Evolutionary conservation across 2,113 vertebrate species (phyloP), one percentile per base, ranked within the genome.

Genomic region (Rhinogobius similis): DNA sequence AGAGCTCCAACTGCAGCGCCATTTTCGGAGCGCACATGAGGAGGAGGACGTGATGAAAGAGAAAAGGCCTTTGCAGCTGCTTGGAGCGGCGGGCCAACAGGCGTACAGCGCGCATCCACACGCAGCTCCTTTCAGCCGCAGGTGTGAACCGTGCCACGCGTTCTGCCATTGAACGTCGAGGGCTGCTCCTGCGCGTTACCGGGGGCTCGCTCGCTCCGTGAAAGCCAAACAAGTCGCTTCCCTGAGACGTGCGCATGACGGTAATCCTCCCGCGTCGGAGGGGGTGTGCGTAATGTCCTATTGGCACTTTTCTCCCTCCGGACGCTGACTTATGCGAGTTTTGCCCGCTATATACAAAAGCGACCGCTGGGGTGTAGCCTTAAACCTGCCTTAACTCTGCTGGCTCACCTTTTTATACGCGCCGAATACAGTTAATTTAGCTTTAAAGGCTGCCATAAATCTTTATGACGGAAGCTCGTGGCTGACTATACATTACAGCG

Each of bases 81-180:
- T 95, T 95, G 94, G 94, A 95, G 94, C 91, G 89, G 92, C 92
- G 92, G 95, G 94, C 95, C 96, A 98, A 97, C 96, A 97, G 96
- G 96, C 95, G 97, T 96, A n/a, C n/a, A 95, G 97, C 95, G 94
- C 92, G 89, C 93, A 90, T 92, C 95, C 94, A 98, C 96, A 95
- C 94, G 93, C 92, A 87, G 91, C 90, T 92, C 92, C 96, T 97
- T 98, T 99, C 96, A 98, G 92, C 90, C 94, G 98, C 98, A 99
- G 96, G 98, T 99, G 97, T 96, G 94, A 96, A 94, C 93, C 94
- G 94, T 94, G 95, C 92, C 90, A 93, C 91, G 92, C 93, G 93
- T 95, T 95, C 92, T 94, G 94, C 92, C 93, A 94, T 95, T 95
- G 96, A 96, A 95, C 96, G 94, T 93, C 93, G 93, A 95, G 95